Percentiles rank a stretch among this genome's conserved stretches.
phyloP scores from a whole-genome alignment of 2,888 invertebrate genomes.

The Falcaria lacertinaria region DNA sequence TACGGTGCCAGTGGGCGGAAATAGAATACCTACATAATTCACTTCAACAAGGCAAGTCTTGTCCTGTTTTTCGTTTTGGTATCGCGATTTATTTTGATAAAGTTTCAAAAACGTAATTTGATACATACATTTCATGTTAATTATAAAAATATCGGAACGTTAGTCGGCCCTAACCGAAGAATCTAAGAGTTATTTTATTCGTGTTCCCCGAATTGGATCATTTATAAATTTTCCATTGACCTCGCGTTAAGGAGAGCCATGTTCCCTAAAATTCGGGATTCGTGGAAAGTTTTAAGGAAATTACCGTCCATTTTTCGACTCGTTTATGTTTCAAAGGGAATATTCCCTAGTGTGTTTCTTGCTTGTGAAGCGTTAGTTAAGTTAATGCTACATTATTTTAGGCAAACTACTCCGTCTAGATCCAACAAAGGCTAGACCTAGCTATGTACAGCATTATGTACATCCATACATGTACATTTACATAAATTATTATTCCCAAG shows the following conservation, averaged over 20 bases:
- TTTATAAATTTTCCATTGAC: neutral
- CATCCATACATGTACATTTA: constrained; percentile 57
- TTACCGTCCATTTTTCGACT: neutral
- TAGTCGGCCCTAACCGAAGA: too few relatives aligned
- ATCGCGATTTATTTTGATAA: too few relatives aligned
- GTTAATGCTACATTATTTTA: constrained; percentile 1
- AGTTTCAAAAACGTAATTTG: too few relatives aligned
- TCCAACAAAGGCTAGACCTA: constrained; percentile 19
- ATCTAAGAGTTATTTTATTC: too few relatives aligned
- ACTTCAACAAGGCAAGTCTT: too few relatives aligned
- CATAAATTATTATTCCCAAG: constrained; percentile 77
- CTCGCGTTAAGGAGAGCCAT: neutral
- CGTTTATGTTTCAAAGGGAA: neutral
- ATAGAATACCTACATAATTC: too few relatives aligned
- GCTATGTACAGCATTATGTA: constrained; percentile 37
- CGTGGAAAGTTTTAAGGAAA: neutral
- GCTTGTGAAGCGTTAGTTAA: too few relatives aligned
- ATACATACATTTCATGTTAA: too few relatives aligned
- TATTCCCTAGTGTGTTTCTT: too few relatives aligned
- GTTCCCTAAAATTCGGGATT: neutral
- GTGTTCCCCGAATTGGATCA: too few relatives aligned
- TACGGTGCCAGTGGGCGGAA: neutral
- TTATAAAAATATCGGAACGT: too few relatives aligned
- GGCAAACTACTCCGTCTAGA: constrained; percentile 18
- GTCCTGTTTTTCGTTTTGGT: too few relatives aligned